These are phyloP conservation scores for Hydropsyche betteni DNA, from an alignment of 2,888 invertebrate species.

Conservation along the genomic window DNA sequence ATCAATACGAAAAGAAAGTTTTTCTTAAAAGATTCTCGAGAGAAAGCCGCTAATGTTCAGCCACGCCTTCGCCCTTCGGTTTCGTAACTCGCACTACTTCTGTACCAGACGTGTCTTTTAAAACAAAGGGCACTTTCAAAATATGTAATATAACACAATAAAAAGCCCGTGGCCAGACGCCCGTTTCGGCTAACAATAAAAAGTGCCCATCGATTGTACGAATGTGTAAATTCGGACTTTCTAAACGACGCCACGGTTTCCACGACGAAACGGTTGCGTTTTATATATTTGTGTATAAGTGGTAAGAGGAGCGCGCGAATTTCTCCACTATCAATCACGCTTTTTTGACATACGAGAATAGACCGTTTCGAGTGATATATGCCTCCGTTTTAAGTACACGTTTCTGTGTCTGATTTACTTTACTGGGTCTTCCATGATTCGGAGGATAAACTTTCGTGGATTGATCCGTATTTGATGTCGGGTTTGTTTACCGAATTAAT, in stretches of 20 bases:
- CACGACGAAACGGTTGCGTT: background rate
- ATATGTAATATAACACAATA: background rate
- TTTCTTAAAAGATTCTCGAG: background rate
- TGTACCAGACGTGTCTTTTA: background rate
- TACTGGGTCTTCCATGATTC: background rate
- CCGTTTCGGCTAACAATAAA: too few relatives aligned
- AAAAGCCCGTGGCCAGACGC: too few relatives aligned
- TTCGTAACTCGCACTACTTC: constrained; percentile 2
- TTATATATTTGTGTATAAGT: background rate
- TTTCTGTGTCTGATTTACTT: too few relatives aligned
- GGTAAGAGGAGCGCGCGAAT: background rate
- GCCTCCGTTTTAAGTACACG: background rate
- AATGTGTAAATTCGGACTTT: background rate
- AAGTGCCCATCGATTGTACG: too few relatives aligned
- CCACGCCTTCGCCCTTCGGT: constrained; percentile 23
- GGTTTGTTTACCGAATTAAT: too few relatives aligned
- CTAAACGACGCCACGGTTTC: background rate
- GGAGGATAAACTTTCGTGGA: too few relatives aligned
- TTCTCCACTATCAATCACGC: constrained; percentile 13
- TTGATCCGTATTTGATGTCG: too few relatives aligned
- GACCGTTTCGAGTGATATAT: constrained; percentile 14
- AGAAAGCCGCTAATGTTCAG: constrained; percentile 6
- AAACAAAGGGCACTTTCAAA: constrained; percentile 33
- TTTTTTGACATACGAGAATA: constrained; percentile 1
- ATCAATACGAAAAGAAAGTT: too few relatives aligned